Percentiles rank a stretch among this genome's conserved stretches.
These are phyloP conservation scores for Zygogramma bicolorata DNA, from an alignment of 2,888 invertebrate species.

Conservation along the genomic window DNA sequence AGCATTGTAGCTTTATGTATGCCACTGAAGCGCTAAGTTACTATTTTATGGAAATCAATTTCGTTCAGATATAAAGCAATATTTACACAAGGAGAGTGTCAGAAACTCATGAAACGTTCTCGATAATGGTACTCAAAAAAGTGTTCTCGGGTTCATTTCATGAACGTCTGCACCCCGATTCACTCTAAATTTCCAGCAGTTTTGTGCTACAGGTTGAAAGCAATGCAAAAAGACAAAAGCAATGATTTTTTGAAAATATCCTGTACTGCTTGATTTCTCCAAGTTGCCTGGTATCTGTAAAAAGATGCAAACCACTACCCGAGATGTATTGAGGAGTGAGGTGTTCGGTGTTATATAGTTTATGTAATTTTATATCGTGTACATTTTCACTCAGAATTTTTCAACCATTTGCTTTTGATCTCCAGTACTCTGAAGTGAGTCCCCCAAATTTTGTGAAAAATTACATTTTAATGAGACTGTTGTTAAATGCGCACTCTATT, in stretches of 20 bases:
- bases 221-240: constrained; percentile 43
- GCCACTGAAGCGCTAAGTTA: constrained; percentile 40
- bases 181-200: constrained; percentile 18
- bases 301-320: constrained; percentile 58
- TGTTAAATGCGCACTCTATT: too few species aligned
- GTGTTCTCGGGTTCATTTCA: neutral
- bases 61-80: constrained; percentile 21
- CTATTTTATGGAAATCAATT: constrained; percentile 5
- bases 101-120: neutral
- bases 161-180: neutral
- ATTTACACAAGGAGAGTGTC: constrained; percentile 23
- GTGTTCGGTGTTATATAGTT: constrained; percentile 43
- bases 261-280: constrained; percentile 30
- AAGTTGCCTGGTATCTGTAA: constrained; percentile 35
- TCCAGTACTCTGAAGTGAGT: too few species aligned
- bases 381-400: too few species aligned
- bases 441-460: neutral
- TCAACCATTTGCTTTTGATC: too few species aligned
- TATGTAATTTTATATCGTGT: constrained; percentile 28
- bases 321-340: constrained; percentile 48
- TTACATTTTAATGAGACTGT: neutral
- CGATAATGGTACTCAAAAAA: neutral
- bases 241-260: constrained; percentile 37
- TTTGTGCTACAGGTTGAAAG: constrained; percentile 40
- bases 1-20: constrained; percentile 59